Percentiles rank a stretch among this genome's conserved stretches.
phyloP scores from a whole-genome alignment of 1,140 invertebrate genomes.

The Myzus persicae region DNA sequence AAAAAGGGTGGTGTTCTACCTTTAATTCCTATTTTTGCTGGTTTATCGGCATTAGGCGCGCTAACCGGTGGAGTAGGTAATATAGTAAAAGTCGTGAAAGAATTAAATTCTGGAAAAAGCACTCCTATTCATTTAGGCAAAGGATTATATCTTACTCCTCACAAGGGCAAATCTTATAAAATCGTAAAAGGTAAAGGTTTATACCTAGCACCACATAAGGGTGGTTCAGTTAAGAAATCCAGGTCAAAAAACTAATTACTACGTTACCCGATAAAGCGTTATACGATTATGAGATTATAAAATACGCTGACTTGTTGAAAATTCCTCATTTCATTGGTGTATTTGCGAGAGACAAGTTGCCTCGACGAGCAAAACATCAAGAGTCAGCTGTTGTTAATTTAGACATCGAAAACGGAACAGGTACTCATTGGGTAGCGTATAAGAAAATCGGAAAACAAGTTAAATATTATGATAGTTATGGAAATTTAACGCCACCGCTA shows the following conservation, averaged over 20 bases:
- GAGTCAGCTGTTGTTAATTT: too few species aligned
- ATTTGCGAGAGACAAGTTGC: too few species aligned
- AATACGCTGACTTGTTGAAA: background rate
- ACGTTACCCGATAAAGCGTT: background rate
- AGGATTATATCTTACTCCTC: too few species aligned
- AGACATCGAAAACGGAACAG: too few species aligned
- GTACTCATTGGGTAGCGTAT: too few species aligned
- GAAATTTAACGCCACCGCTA: background rate
- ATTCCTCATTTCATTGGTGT: too few species aligned
- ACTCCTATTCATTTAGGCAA: background rate
- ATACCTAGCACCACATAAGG: background rate
- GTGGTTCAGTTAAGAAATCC: background rate
- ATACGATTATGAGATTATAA: slow-evolving; percentile 4
- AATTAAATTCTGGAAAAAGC: background rate
- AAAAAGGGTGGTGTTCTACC: background rate
- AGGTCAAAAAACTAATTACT: background rate
- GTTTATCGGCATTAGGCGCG: background rate
- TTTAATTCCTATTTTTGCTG: background rate
- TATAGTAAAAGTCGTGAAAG: background rate
- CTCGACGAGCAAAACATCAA: too few species aligned
- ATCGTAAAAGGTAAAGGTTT: background rate
- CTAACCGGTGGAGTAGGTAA: background rate
- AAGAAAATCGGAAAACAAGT: too few species aligned
- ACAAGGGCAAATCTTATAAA: too few species aligned
- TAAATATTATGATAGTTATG: too few species aligned